Percentiles rank a stretch among this genome's conserved stretches.
phyloP scores from a whole-genome alignment of 2,113 vertebrate genomes.

The Perca flavescens region DNA sequence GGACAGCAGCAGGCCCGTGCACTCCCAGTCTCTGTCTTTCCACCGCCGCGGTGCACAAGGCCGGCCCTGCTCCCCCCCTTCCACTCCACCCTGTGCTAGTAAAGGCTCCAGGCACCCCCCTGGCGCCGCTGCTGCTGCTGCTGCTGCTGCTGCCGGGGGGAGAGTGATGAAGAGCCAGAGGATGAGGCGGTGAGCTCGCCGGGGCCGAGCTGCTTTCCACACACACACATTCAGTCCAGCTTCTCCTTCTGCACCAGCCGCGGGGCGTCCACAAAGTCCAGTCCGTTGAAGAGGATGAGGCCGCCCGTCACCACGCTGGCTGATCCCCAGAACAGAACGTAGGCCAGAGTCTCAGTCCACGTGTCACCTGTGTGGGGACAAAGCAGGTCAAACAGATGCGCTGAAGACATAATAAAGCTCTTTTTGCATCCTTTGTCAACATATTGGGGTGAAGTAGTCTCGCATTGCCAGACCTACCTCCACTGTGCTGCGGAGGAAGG shows the following conservation, averaged over 20 bases:
- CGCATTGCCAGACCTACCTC: too few relatives aligned
- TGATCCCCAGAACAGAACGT: conserved; percentile 95
- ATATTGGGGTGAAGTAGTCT: background rate
- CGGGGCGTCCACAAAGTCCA: conserved; percentile 96
- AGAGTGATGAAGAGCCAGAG: conserved; percentile 64
- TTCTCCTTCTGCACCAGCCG: conserved; percentile 96
- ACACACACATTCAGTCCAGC: conserved; percentile 98
- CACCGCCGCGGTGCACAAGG: background rate
- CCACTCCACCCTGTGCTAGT: conserved; percentile 81
- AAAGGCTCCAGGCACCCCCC: conserved; percentile 89
- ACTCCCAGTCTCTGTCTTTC: conserved; percentile 32
- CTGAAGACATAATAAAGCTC: background rate
- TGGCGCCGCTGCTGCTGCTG: conserved; percentile 68
- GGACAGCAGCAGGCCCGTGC: conserved; percentile 77
- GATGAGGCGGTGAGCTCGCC: conserved; percentile 83
- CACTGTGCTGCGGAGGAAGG: too few relatives aligned
- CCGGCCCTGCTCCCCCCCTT: conserved; percentile 21
- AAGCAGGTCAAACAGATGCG: background rate
- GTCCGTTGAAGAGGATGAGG: conserved; percentile 95
- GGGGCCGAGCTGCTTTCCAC: conserved; percentile 95
- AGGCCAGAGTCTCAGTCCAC: conserved; percentile 96
- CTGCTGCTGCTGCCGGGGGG: conserved; percentile 61
- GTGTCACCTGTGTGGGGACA: conserved; percentile 89
- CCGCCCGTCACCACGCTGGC: conserved; percentile 92
- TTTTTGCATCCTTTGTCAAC: too few relatives aligned